Base-by-base conservation (phyloP, 2,888 invertebrate genomes). In the Xanthorhoe spadicearia region DNA sequence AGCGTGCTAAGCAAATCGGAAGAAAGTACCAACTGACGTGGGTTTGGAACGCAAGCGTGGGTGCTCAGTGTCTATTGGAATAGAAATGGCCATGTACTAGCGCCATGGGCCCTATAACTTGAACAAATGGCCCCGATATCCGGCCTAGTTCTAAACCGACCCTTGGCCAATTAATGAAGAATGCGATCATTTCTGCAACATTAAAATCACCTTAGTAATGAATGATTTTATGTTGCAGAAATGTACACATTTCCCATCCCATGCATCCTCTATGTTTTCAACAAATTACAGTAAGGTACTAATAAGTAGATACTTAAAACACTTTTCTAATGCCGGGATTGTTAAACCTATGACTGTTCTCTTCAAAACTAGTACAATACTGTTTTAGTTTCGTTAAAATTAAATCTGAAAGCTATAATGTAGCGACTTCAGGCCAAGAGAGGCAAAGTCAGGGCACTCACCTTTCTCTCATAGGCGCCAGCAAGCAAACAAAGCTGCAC, bases 401-500 rank as follows among this genome's bases (percentile, higher is more conserved):
- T 15, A 15, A 46, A 15, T 6, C 17, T 48, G 17, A 48, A 48
- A 48, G 6, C 17, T 17, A 48, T 17, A 17, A 48, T 17, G 48
- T 17, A 48, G 48, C 8, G 46, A 48, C 15, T 48, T 48, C 3
- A 43, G 4, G 13, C 43, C n/a, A 17, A 46, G 48, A 48, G 46
- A 50, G 5, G 23, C 51, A 55, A 18, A 28, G 52, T 51, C 52
- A 68, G 86, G 84, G 76, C 85, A 85, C 76, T 85, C 81, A 86
- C 87, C 87, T 84, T 81, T 64, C 69, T 66, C 85, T 84, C 84
- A 87, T 79, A 85, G 82, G 78, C 82, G 72, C 74, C 57, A 58
- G 58, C 61, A 61, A 62, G 79, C 57, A 62, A 62, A 80, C 84
- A 88, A 88, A 88, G 85, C 86, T 84, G 78, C 86, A 86, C 84